Base-by-base conservation (phyloP, 2,113 vertebrate genomes). In the Hiodon alosoides region DNA sequence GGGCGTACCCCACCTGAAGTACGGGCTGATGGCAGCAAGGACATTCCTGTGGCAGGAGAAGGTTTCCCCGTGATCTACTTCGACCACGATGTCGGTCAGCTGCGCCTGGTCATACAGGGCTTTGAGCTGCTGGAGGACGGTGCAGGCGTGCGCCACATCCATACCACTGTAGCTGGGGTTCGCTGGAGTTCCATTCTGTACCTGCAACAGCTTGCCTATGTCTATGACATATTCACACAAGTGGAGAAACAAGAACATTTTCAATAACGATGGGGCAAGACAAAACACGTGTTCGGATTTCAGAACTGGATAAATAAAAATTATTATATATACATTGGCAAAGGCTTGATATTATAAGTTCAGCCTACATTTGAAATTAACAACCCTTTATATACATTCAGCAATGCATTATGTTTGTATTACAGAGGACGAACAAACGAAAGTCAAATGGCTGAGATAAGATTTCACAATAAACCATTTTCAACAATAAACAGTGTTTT, bases 21-120 rank as follows among this genome's bases (percentile, higher is more conserved):
- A 99, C 81, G 97, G 97, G 86, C 97, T 98, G 91, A 99, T 97
- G 77, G 97, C 95, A 83, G 97, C 97, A 85, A 99, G 95, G 78
- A 99, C 97, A 87, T 99, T 99, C 87, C 97, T 91, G 81, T 99
- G 97, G 88, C 97, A 99, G 71, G 96, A 94, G 81, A 98, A 99
- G 14, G 94, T 96, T 87, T 95, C 94, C 85, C 96, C 97, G 74
- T 95, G 93, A 90, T 99, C 97, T 92, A 99, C 96, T 86, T 98
- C 93, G 87, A 99, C 95, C 6, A 98, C 93, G 0, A 99, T 98
- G 87, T 99, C 97, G 75, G 96, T 98, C 89, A 99, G 91, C 86
- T 98, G 96, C 77, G 93, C 93, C 89, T 98, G 95, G 81, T 99
- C 97, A 51, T 96, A 98, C 94, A 99, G 94, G 81, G 91, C 90